These are phyloP conservation scores for Colletes latitarsis DNA, from an alignment of 1,140 invertebrate species.

Conservation along the genomic window DNA sequence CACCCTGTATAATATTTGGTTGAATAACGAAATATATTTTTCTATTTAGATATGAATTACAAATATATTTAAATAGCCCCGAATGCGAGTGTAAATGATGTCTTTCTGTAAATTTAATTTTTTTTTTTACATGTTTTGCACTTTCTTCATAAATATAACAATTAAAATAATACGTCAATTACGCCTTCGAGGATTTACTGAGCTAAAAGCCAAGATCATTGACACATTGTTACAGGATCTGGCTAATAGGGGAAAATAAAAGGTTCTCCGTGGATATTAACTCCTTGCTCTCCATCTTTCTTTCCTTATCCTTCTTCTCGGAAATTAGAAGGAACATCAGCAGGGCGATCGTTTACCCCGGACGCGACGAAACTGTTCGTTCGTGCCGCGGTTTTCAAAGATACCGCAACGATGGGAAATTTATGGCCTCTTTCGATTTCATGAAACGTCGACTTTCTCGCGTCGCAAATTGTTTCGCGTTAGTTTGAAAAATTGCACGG, in stretches of 20 bases:
- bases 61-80: too few species aligned
- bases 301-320: too few species aligned
- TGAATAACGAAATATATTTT: too few species aligned
- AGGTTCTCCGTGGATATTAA: conserved; percentile 64
- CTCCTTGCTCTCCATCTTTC: not conserved
- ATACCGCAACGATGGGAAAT: conserved; percentile 30
- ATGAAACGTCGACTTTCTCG: conserved; percentile 30
- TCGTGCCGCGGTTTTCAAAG: conserved; percentile 42
- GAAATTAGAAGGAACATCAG: not conserved
- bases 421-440: conserved; percentile 23
- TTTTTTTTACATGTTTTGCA: too few species aligned
- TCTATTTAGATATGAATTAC: too few species aligned
- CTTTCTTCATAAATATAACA: too few species aligned
- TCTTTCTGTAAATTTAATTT: too few species aligned
- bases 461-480: conserved; percentile 21
- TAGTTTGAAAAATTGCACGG: conserved; percentile 5
- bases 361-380: conserved; percentile 35
- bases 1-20: too few species aligned
- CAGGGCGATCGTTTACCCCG: not conserved
- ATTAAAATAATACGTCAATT: too few species aligned
- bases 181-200: too few species aligned
- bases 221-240: conserved; percentile 46
- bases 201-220: conserved; percentile 27
- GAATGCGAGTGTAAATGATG: too few species aligned
- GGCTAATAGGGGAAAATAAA: conserved; percentile 71